Percentiles rank a stretch among this genome's conserved stretches.
phyloP scores from a whole-genome alignment of 2,888 invertebrate genomes.

The Scrobipalpa costella region DNA sequence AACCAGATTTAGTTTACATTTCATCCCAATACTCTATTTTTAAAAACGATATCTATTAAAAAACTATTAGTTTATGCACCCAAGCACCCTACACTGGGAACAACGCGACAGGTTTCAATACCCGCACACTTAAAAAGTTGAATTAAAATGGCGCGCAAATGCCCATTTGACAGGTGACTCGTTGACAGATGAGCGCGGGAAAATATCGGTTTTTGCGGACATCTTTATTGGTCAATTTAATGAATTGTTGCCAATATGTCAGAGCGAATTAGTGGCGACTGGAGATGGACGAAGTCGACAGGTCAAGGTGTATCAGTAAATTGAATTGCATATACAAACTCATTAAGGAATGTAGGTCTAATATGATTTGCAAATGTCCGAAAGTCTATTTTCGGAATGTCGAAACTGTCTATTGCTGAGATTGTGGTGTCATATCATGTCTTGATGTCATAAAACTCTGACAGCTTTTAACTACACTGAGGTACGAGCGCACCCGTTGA shows the following conservation, averaged over 20 bases:
- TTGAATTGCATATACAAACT: not conserved
- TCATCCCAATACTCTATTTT: too few relatives aligned
- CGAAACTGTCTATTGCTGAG: too few relatives aligned
- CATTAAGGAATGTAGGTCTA: too few relatives aligned
- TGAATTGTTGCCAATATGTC: constrained; percentile 17
- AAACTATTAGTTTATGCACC: too few relatives aligned
- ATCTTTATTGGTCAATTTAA: constrained; percentile 6
- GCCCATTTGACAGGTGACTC: constrained; percentile 17
- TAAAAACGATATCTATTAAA: too few relatives aligned
- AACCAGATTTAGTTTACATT: too few relatives aligned
- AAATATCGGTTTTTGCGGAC: not conserved
- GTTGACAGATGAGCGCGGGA: constrained; percentile 20
- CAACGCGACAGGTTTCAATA: not conserved
- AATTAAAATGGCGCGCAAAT: constrained; percentile 17
- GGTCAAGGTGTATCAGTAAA: constrained; percentile 2
- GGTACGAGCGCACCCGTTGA: too few relatives aligned
- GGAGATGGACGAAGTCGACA: not conserved
- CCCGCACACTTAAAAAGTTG: not conserved
- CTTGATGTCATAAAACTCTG: too few relatives aligned
- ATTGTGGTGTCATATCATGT: too few relatives aligned
- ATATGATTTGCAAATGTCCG: too few relatives aligned
- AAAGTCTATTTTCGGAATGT: too few relatives aligned
- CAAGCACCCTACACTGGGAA: not conserved
- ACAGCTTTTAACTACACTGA: too few relatives aligned
- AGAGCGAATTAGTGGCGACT: constrained; percentile 13